Base-by-base conservation (phyloP, 2,113 vertebrate species). In the Tragelaphus imberbis region DNA sequence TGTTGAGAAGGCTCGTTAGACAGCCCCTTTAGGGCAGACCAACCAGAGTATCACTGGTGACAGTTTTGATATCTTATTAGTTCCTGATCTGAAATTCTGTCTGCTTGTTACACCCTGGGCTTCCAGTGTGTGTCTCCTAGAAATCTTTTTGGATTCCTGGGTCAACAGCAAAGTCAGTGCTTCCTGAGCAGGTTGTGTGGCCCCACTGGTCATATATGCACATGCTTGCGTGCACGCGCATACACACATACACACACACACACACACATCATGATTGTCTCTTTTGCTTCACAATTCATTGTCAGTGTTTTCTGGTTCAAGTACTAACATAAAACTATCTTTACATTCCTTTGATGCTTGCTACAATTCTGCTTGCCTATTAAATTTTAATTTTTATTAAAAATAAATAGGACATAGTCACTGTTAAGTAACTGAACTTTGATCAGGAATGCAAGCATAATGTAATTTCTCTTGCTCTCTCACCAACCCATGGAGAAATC, bases 231-330 rank as follows among this genome's bases (percentile, higher is more conserved):
- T 49, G 49, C 3, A 36, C 0, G 58, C 8, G 65, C 9, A 36
- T 6, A 47, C 25, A 28, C 36, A 27, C 25, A 21, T 28, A 19
- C 55, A 27, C 36, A n/a, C 36, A n/a, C 36, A 44, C 49, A 51
- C 11, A 30, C 40, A 9, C 3, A 13, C 28, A 71, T 17, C 13
- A 85, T 7, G 0, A 58, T 79, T 81, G 3, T 7, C n/a, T 85
- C 30, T 90, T 85, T 88, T 40, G 33, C 14, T 68, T 94, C n/a
- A 92, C 77, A 94, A 28, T 79, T 96, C 28, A 88, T 81, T 95
- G 85, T 81, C 28, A 58, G 2, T 63, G 2, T 89, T 75, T 96
- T 81, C 56, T 58, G 8, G 11, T 65, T 96, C 14, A 95, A 28
- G 8, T 86, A 33, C 11, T 55, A n/a, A 25, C 59, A 81, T 75